A percentile compares a stretch with the other conserved stretches of the same genome.
Conservation (phyloP, 1,140 invertebrate genomes). For the Venustaconcha ellipsiformis region DNA sequence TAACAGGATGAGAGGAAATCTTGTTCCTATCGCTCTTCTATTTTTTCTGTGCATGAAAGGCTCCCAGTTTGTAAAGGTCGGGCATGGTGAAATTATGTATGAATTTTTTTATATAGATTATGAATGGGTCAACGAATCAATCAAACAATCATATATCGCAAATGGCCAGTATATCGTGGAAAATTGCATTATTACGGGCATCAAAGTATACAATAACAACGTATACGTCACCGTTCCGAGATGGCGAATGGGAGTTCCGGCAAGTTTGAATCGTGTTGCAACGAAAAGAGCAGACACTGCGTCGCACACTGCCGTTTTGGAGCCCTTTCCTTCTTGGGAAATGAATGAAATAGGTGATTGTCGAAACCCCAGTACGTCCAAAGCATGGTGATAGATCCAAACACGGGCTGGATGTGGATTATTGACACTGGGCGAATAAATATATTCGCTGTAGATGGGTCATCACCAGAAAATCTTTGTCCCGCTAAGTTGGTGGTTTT, state of each 20-base stretch:
- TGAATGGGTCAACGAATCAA: slow-evolving; percentile 18
- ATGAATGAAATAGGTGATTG: slow-evolving; percentile 45
- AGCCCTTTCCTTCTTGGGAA: slow-evolving; percentile 43
- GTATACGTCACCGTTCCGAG: slow-evolving; percentile 48
- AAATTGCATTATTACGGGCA: slow-evolving; percentile 35
- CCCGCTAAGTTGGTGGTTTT: slow-evolving; percentile 43
- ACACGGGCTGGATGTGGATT: slow-evolving; percentile 50
- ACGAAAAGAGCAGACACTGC: background rate
- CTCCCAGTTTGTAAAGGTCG: too few species aligned
- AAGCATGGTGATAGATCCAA: slow-evolving; percentile 53
- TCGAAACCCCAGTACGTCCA: slow-evolving; percentile 45
- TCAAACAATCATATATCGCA: slow-evolving; percentile 1
- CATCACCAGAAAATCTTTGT: slow-evolving; percentile 26
- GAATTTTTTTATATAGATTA: slow-evolving; percentile 26
- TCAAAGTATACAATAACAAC: slow-evolving; percentile 35
- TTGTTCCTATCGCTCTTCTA: too few species aligned
- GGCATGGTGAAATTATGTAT: slow-evolving; percentile 19
- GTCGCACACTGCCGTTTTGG: slow-evolving; percentile 13
- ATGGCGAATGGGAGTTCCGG: slow-evolving; percentile 42
- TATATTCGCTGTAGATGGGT: background rate
- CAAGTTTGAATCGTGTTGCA: slow-evolving; percentile 36
- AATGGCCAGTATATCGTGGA: slow-evolving; percentile 20
- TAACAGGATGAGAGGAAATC: too few species aligned
- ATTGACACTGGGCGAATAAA: slow-evolving; percentile 46
- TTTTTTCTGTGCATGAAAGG: too few species aligned